Evolutionary conservation across 2,113 vertebrate species (phyloP), one percentile per base, ranked within the genome.

Genomic region (Propithecus coquereli): DNA sequence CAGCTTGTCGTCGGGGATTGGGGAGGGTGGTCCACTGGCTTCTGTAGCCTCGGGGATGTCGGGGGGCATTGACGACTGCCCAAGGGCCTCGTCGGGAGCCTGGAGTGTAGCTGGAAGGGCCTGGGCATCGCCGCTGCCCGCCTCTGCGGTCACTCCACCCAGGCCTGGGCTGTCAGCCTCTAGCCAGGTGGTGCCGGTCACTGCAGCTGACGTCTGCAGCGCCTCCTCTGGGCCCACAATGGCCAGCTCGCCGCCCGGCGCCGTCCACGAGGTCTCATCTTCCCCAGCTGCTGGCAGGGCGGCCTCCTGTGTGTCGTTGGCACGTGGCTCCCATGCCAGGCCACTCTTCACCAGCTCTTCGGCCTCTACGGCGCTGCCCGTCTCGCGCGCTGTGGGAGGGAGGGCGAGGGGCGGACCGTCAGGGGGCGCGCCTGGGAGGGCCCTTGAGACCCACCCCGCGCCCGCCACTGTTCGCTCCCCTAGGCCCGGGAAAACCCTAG

Each of bases 71-170:
- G 97, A 70, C 0, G 82, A 90, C 74, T 80, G 86, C 6, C 90
- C 92, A 0, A 96, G 94, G 50, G 90, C 84, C 66, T 97, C 52
- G 0, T 83, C 45, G 0, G 98, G 92, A 32, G 97, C 37, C 4
- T 76, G 57, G 10, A 81, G 50, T 13, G 96, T 7, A 87, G 96
- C 18, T 61, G 71, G 1, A 73, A 96, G 11, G 94, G 95, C 73
- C 68, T 97, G 76, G 68, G 94, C 83, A 5, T 99, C 98, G 0
- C 98, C 99, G 14, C 99, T 99, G 34, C 99, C 99, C 20, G 98
- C 98, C 65, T 99, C 99, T 16, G 98, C 98, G 37, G 98, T 98
- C 8, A 97, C 98, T 0, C 98, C 98, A 63, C 97, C 97, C 45
- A 92, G 97, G 86, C 97, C 97, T 94, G 97, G 95, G 20, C 97